Conservation (phyloP, 2,888 invertebrate species). For the Callyntrura guangdongensis region DNA sequence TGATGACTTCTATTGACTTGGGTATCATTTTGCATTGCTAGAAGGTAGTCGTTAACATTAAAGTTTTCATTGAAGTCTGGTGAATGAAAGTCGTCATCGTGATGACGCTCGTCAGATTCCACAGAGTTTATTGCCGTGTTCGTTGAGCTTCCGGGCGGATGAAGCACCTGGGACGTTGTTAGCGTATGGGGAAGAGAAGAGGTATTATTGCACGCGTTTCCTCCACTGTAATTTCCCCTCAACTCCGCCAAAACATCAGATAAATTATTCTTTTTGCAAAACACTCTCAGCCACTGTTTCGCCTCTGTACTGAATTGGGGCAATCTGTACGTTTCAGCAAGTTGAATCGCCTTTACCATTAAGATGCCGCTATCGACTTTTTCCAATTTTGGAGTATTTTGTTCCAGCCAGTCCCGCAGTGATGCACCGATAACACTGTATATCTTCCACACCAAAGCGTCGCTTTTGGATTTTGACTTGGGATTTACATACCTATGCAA, state of each 20-base stretch:
- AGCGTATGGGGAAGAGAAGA: neutral
- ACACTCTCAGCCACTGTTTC: slow-evolving; percentile 40
- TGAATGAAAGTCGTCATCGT: neutral
- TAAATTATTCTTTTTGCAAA: slow-evolving; percentile 57
- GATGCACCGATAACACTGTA: slow-evolving; percentile 63
- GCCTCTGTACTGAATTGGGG: slow-evolving; percentile 28
- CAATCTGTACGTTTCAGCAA: slow-evolving; percentile 44
- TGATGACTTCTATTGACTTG: neutral
- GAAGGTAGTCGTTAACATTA: slow-evolving; percentile 27
- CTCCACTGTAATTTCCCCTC: neutral
- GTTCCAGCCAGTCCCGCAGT: slow-evolving; percentile 58
- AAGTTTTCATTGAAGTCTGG: slow-evolving; percentile 23
- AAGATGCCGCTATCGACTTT: slow-evolving; percentile 5
- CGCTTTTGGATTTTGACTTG: slow-evolving; percentile 62
- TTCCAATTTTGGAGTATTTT: neutral
- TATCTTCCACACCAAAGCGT: slow-evolving; percentile 61
- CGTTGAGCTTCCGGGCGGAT: neutral
- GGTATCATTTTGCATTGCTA: neutral
- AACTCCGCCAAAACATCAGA: neutral
- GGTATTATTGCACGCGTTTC: neutral
- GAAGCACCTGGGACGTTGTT: neutral
- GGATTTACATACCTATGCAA: slow-evolving; percentile 53
- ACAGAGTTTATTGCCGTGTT: slow-evolving; percentile 15
- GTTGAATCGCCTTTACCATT: slow-evolving; percentile 52
- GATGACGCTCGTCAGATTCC: neutral